Percentiles rank a stretch among this genome's conserved stretches.
These are phyloP conservation scores for Penaeus monodon DNA, from an alignment of 2,888 invertebrate genomes.

Conservation along the genomic window DNA sequence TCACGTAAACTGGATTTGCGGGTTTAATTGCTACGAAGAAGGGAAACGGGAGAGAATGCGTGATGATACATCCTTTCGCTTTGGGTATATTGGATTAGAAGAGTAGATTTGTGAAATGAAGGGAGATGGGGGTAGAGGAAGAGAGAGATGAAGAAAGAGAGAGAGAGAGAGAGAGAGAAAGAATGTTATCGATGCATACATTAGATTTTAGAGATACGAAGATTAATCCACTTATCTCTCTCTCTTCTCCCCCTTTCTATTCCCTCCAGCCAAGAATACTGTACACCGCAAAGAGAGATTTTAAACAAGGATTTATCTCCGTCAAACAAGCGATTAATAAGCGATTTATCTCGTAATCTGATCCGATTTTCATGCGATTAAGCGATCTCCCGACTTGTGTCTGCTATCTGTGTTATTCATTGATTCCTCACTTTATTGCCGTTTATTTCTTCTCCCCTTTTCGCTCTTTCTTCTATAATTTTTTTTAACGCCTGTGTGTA, in stretches of 20 bases:
- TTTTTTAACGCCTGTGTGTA: too few species aligned
- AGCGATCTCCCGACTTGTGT: too few species aligned
- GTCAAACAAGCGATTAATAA: too few species aligned
- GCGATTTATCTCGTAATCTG: too few species aligned
- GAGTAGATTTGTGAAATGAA: not conserved
- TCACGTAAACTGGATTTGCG: too few species aligned
- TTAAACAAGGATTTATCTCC: not conserved
- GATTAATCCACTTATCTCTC: not conserved
- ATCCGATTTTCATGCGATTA: too few species aligned
- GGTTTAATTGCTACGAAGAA: too few species aligned
- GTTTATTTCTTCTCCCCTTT: too few species aligned
- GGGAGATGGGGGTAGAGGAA: not conserved
- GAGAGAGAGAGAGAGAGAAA: not conserved
- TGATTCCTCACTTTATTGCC: too few species aligned
- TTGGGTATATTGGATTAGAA: not conserved
- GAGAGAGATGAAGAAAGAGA: not conserved
- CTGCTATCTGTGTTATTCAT: too few species aligned
- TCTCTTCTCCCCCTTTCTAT: not conserved
- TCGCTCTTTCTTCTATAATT: too few species aligned
- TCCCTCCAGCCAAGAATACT: not conserved
- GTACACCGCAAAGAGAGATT: not conserved
- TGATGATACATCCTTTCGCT: not conserved
- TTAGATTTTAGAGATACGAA: not conserved
- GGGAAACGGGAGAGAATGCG: not conserved
- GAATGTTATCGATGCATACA: not conserved